Percentiles rank a stretch among this genome's conserved stretches.
Evolutionary conservation across 2,113 vertebrate genomes (phyloP).

Genomic region (Grammomys dolichurus): DNA sequence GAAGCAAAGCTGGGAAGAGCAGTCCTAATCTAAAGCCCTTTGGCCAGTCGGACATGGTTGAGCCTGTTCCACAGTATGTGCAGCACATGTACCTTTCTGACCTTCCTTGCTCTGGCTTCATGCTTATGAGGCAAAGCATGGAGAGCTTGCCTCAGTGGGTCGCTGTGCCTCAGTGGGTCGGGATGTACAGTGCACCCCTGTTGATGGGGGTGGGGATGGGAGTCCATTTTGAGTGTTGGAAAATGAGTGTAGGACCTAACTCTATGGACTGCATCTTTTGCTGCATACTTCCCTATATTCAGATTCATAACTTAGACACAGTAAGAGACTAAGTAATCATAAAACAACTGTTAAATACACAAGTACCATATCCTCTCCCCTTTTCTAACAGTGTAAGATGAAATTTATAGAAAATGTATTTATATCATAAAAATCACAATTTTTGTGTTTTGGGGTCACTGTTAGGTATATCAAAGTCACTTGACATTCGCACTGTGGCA

Average conservation of each 20-base stretch:
- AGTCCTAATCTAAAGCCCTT: neutral
- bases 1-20: neutral
- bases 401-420: neutral
- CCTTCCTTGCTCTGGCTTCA: neutral
- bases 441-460: neutral
- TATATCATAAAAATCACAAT: neutral
- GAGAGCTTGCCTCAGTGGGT: neutral
- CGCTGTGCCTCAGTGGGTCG: neutral
- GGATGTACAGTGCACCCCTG: neutral
- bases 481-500: neutral
- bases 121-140: neutral
- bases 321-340: neutral
- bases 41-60: neutral
- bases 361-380: neutral
- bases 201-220: neutral
- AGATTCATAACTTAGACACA: neutral
- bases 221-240: neutral
- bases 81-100: neutral
- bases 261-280: neutral
- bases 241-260: neutral
- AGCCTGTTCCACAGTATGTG: rapidly evolving
- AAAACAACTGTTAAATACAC: neutral
- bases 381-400: neutral
- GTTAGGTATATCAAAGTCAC: neutral
- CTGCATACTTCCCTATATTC: neutral